These are phyloP conservation scores for Drosophila putrida DNA, from an alignment of 2,888 invertebrate species.

Conservation along the genomic window DNA sequence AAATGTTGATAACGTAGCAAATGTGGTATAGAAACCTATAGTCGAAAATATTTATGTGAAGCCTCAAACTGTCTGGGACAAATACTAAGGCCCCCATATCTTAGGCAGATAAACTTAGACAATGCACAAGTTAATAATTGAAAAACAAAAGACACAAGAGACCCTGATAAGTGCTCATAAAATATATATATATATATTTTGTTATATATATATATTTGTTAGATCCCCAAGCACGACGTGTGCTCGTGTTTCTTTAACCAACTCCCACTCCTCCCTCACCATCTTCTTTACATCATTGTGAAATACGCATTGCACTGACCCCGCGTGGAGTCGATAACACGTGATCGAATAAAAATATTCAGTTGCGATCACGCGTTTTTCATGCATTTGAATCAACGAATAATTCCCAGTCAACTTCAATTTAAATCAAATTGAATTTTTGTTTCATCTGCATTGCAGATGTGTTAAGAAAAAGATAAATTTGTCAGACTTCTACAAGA, in stretches of 20 bases:
- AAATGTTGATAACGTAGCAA: slow-evolving; percentile 33
- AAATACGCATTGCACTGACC: slow-evolving; percentile 12
- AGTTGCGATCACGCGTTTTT: slow-evolving; percentile 19
- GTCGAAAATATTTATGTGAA: slow-evolving; percentile 20
- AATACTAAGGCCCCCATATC: slow-evolving; percentile 33
- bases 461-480: background rate
- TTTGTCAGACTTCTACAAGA: no score
- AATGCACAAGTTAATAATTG: slow-evolving; percentile 26
- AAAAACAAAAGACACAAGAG: background rate
- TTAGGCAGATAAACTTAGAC: slow-evolving; percentile 12
- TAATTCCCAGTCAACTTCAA: background rate
- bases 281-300: background rate
- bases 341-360: slow-evolving; percentile 14
- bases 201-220: background rate
- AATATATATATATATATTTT: background rate
- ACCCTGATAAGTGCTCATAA: slow-evolving; percentile 9
- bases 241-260: slow-evolving; percentile 14
- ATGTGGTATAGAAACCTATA: slow-evolving; percentile 2
- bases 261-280: background rate
- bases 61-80: slow-evolving; percentile 14
- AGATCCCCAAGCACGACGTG: slow-evolving; percentile 24
- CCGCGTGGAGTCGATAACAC: slow-evolving; percentile 13
- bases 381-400: slow-evolving; percentile 13
- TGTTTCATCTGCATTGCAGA: slow-evolving; percentile 4
- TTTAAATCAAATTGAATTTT: slow-evolving; percentile 5